Conservation (phyloP, 2,888 invertebrate genomes). For the Meiosimyza platycephala region DNA sequence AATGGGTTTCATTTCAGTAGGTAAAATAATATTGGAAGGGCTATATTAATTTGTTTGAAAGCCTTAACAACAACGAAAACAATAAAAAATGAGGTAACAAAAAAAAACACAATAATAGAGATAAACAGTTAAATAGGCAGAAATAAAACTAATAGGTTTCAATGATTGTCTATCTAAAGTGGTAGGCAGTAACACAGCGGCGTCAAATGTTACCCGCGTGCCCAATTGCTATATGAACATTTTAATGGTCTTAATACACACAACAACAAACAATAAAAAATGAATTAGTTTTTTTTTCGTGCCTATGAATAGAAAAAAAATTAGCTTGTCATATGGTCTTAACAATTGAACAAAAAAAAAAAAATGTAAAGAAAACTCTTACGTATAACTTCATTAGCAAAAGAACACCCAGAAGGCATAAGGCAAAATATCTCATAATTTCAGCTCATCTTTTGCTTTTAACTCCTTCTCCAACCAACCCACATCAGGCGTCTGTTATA, state of each 20-base stretch:
- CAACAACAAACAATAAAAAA: slow-evolving; percentile 22
- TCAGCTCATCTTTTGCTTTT: slow-evolving; percentile 18
- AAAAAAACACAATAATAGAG: slow-evolving; percentile 36
- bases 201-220: slow-evolving; percentile 30
- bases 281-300: slow-evolving; percentile 6
- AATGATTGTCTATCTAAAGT: slow-evolving; percentile 18
- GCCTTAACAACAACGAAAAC: not conserved
- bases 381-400: slow-evolving; percentile 37
- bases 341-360: not conserved
- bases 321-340: slow-evolving; percentile 39
- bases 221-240: slow-evolving; percentile 1
- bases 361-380: not conserved
- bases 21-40: not conserved
- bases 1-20: slow-evolving; percentile 4
- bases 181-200: slow-evolving; percentile 16
- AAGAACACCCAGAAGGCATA: slow-evolving; percentile 41
- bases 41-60: slow-evolving; percentile 17
- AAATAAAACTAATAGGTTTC: not conserved
- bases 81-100: slow-evolving; percentile 21
- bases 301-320: slow-evolving; percentile 16
- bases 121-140: slow-evolving; percentile 39
- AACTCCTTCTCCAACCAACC: slow-evolving; percentile 22
- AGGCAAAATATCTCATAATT: slow-evolving; percentile 4
- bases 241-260: not conserved
- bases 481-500: slow-evolving; percentile 24